Percentiles rank a stretch among this genome's conserved stretches.
Conservation (phyloP, 2,888 invertebrate species). For the Pseudococcus viburni region DNA sequence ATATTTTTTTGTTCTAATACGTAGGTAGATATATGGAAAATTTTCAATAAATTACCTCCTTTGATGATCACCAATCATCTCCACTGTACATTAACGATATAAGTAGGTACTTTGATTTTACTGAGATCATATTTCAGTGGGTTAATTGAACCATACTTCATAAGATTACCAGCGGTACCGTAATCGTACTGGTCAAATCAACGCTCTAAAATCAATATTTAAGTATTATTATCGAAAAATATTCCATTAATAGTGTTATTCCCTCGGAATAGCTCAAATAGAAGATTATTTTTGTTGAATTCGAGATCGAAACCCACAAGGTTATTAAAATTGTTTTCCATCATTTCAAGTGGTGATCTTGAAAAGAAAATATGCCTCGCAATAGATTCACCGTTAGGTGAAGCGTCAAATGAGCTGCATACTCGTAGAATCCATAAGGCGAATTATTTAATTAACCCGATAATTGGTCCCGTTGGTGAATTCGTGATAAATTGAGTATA, state of each 20-base stretch:
- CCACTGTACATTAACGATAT: constrained; percentile 78
- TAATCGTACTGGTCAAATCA: constrained; percentile 81
- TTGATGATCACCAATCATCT: constrained; percentile 82
- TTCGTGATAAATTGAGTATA: no score
- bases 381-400: neutral
- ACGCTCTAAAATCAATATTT: constrained; percentile 56
- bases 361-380: neutral
- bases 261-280: neutral
- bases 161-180: constrained; percentile 76
- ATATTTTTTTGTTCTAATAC: no score
- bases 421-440: neutral
- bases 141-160: constrained; percentile 72
- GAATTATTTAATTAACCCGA: neutral
- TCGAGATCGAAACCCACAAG: neutral
- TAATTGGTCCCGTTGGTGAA: neutral
- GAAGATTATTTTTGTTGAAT: neutral
- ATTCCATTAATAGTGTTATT: neutral
- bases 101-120: constrained; percentile 77
- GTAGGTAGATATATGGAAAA: neutral
- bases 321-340: neutral
- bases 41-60: constrained; percentile 71
- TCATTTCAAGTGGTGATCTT: neutral
- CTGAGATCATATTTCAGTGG: constrained; percentile 79
- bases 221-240: neutral
- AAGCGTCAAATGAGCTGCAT: neutral